phyloP scores from a whole-genome alignment of 2,113 vertebrate genomes.

The Sprattus sprattus region DNA sequence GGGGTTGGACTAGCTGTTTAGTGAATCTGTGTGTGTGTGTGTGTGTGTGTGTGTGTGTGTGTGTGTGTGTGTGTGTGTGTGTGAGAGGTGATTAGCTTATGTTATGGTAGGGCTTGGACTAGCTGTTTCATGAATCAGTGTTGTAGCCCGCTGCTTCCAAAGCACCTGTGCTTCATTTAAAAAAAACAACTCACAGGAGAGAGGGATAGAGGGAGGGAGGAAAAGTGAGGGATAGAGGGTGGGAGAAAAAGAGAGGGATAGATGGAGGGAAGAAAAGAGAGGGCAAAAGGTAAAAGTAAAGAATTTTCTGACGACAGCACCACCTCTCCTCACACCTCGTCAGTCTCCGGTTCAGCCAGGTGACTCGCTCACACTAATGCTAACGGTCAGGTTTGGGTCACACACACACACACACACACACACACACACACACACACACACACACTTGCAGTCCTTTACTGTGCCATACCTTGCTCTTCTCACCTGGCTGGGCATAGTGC shows the following conservation, averaged over 20 bases:
- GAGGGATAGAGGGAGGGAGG: no score
- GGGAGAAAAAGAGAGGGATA: no score
- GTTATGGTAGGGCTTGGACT: background rate
- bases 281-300: background rate
- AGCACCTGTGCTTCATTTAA: background rate
- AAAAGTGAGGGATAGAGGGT: no score
- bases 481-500: background rate
- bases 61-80: no score
- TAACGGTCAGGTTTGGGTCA: background rate
- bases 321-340: background rate
- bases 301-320: background rate
- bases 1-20: background rate
- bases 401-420: no score
- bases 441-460: background rate
- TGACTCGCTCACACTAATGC: background rate
- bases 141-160: background rate
- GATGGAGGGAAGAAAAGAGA: background rate
- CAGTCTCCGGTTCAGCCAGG: background rate
- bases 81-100: conserved; percentile 39
- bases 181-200: background rate
- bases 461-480: background rate
- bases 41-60: no score
- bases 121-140: background rate
- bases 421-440: background rate
- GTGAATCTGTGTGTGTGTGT: conserved; percentile 36